Percentiles rank a stretch among this genome's conserved stretches.
These are phyloP conservation scores for Cataglyphis albicans DNA, from an alignment of 2,888 invertebrate genomes.

Conservation along the genomic window DNA sequence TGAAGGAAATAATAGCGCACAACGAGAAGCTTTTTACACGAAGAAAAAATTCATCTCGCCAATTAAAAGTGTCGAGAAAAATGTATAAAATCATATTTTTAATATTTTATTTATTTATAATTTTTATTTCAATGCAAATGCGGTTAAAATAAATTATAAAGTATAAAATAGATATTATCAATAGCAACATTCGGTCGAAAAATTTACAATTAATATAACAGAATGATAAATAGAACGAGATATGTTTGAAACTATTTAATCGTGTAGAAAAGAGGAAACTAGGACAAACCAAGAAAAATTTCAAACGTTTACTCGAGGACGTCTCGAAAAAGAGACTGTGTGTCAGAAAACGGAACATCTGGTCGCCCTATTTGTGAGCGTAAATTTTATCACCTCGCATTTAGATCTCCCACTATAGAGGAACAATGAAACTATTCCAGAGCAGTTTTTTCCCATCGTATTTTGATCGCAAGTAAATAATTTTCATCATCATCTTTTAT, in stretches of 20 bases:
- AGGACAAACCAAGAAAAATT: neutral
- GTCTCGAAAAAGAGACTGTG: neutral
- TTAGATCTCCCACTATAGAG: neutral
- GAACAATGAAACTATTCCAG: neutral
- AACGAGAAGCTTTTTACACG: neutral
- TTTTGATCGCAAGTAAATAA: neutral
- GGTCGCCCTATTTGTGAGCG: neutral
- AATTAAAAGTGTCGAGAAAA: neutral
- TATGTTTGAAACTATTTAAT: constrained; percentile 26
- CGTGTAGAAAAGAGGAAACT: neutral
- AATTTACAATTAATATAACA: neutral
- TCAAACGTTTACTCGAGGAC: constrained; percentile 9
- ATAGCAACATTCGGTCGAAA: neutral
- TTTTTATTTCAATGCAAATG: no score
- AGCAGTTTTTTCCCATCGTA: neutral
- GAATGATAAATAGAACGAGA: neutral
- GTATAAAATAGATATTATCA: neutral
- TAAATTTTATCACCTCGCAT: constrained; percentile 33
- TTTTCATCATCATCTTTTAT: neutral
- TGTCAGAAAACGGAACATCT: neutral
- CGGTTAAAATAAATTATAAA: neutral
- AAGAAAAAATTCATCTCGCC: neutral
- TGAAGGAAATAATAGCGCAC: neutral
- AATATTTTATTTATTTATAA: neutral
- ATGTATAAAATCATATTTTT: neutral